These are phyloP conservation scores for Lissonota sp. DNA, from an alignment of 2,888 invertebrate genomes.

Conservation along the genomic window DNA sequence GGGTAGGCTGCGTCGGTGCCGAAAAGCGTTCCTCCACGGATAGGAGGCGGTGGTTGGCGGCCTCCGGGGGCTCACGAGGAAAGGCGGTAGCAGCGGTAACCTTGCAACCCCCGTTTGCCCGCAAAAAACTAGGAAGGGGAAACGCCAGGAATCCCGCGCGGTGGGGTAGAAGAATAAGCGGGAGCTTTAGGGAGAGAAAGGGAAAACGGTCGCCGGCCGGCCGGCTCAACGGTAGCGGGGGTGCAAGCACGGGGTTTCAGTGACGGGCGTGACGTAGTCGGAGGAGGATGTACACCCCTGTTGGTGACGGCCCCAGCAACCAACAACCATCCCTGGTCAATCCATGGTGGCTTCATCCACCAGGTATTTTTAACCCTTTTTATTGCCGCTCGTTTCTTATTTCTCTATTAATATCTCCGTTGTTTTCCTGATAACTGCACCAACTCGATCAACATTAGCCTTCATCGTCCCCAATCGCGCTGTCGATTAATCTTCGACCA, in stretches of 20 bases:
- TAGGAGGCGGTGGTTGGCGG: constrained; percentile 68
- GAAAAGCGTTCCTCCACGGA: constrained; percentile 18
- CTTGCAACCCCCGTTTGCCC: constrained; percentile 81
- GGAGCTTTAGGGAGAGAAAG: constrained; percentile 72
- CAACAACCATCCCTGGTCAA: constrained; percentile 81
- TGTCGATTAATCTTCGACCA: too few relatives aligned
- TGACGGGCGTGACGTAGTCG: constrained; percentile 83
- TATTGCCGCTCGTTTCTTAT: constrained; percentile 51
- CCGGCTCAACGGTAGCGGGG: constrained; percentile 71
- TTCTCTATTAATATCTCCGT: neutral
- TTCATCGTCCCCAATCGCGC: too few relatives aligned
- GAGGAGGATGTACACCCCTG: constrained; percentile 83
- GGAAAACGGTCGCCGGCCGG: constrained; percentile 71
- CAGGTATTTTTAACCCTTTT: constrained; percentile 76
- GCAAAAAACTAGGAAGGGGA: constrained; percentile 75
- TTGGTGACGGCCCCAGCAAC: constrained; percentile 81
- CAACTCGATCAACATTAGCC: neutral
- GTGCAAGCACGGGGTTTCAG: constrained; percentile 79
- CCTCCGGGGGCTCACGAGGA: constrained; percentile 62
- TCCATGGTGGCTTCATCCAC: constrained; percentile 83
- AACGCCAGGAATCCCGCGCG: constrained; percentile 71
- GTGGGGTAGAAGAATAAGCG: constrained; percentile 67
- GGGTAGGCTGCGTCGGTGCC: too few relatives aligned
- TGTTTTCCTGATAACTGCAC: too few relatives aligned
- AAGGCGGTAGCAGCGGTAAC: constrained; percentile 80